phyloP scores from a whole-genome alignment of 2,113 vertebrate genomes.

The Lamprotornis superbus region DNA sequence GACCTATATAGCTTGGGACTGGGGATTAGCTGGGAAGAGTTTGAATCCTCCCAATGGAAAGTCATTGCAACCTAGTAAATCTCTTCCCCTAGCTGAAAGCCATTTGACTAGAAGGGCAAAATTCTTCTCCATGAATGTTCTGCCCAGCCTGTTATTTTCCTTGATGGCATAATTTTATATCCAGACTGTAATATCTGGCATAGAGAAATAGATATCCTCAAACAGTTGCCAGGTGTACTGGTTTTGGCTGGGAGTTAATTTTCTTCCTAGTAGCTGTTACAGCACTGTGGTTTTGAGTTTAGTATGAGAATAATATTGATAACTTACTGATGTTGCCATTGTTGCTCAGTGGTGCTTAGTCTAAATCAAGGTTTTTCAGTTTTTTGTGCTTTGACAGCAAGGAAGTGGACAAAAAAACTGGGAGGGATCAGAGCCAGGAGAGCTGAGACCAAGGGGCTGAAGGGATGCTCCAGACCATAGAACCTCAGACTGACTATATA shows the following conservation, averaged over 20 bases:
- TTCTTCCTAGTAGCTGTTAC: background rate
- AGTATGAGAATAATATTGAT: background rate
- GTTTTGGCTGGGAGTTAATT: background rate
- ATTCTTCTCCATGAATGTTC: background rate
- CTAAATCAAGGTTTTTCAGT: background rate
- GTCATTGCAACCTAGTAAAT: background rate
- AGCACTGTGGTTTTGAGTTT: background rate
- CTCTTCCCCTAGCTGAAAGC: background rate
- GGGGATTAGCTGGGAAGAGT: background rate
- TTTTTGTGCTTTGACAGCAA: background rate
- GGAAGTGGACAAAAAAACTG: background rate
- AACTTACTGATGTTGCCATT: background rate
- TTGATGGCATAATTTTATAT: background rate
- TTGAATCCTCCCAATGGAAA: background rate
- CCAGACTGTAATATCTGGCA: background rate
- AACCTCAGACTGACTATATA: background rate
- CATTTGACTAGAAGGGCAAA: background rate
- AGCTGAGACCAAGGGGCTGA: background rate
- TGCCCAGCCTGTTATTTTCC: background rate
- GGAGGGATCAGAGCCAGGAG: background rate
- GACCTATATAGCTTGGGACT: background rate
- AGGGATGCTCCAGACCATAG: background rate
- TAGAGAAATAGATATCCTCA: background rate
- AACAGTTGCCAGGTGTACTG: background rate
- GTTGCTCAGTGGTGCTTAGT: background rate